A percentile compares a stretch with the other conserved stretches of the same genome.
phyloP scores from a whole-genome alignment of 2,888 invertebrate species.

The Tipula unca region DNA sequence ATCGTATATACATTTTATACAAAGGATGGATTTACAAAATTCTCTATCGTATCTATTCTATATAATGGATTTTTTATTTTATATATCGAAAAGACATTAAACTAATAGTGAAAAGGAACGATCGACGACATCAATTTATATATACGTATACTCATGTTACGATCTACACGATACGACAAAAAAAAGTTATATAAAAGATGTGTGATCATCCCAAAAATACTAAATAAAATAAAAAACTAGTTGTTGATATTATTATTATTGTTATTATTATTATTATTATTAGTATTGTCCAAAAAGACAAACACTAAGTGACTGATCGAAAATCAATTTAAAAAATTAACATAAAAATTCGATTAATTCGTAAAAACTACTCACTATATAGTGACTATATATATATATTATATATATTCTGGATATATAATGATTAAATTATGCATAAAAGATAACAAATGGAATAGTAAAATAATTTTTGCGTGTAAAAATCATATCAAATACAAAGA shows the following conservation, averaged over 20 bases:
- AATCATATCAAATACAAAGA: neutral
- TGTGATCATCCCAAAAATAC: neutral
- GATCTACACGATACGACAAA: neutral
- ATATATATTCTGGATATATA: neutral
- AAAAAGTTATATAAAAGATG: neutral
- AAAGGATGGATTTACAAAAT: neutral
- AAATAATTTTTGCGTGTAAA: slow-evolving; percentile 15
- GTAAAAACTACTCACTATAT: neutral
- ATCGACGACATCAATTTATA: neutral
- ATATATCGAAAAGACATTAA: neutral
- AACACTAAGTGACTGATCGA: slow-evolving; percentile 9
- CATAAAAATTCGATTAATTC: neutral
- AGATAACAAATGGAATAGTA: slow-evolving; percentile 19
- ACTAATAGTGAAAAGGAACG: neutral
- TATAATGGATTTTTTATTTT: neutral
- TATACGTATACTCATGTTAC: neutral
- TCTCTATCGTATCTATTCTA: neutral
- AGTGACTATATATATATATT: neutral
- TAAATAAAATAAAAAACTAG: neutral
- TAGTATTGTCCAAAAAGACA: neutral
- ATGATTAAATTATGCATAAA: slow-evolving; percentile 16
- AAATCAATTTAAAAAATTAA: slow-evolving; percentile 17
- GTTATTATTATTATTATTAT: neutral
- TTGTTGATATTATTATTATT: neutral
- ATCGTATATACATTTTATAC: neutral